Conservation (phyloP, 2,797 vertebrate species). For the Lophius americanus region DNA sequence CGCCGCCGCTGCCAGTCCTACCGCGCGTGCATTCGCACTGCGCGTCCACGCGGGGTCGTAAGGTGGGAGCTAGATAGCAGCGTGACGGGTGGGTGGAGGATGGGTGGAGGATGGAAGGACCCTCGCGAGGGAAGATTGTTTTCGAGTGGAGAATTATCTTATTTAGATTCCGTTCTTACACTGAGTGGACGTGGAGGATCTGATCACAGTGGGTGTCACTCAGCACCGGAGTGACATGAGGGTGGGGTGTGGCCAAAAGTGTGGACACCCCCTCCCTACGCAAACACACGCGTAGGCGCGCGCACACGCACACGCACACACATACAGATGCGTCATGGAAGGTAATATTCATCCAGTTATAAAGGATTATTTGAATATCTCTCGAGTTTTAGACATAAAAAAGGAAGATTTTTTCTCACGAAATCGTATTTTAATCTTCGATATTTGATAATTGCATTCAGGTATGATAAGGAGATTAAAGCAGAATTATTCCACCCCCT, state of each 20-base stretch:
- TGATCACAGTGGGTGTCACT: conserved; percentile 25
- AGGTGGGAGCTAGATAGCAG: conserved; percentile 35
- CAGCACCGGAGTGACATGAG: conserved; percentile 37
- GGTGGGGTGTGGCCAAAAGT: conserved; percentile 47
- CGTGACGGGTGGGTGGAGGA: conserved; percentile 23
- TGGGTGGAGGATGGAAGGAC: conserved; percentile 10
- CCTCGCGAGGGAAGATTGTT: conserved; percentile 20
- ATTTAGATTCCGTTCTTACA: background rate
- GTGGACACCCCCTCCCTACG: conserved; percentile 2
- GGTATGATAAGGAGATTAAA: too few species aligned
- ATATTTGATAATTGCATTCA: too few species aligned
- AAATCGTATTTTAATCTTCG: too few species aligned
- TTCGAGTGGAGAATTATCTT: background rate
- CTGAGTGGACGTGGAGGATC: background rate
- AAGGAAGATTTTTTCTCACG: too few species aligned
- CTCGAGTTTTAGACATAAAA: too few species aligned
- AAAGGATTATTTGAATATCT: too few species aligned
- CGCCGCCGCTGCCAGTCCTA: conserved; percentile 29
- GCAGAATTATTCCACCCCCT: too few species aligned
- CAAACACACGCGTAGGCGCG: background rate
- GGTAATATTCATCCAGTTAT: too few species aligned
- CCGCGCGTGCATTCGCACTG: conserved; percentile 43
- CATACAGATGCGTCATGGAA: background rate
- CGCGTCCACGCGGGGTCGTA: conserved; percentile 54
- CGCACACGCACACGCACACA: conserved; percentile 16